Conservation (phyloP, 2,888 invertebrate species). For the Rhamphomyia laevipes region DNA sequence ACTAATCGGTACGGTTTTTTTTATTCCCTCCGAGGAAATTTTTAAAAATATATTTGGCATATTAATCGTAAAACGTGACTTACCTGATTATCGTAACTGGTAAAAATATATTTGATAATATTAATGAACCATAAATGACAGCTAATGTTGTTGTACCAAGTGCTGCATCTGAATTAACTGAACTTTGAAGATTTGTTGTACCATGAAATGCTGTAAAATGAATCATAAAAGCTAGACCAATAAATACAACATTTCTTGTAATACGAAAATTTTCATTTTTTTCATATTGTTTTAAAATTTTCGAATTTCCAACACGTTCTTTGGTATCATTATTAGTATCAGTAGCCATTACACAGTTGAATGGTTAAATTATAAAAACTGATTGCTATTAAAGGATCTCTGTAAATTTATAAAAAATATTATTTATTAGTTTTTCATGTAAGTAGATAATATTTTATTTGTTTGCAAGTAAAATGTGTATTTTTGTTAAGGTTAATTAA, state of each 20-base stretch:
- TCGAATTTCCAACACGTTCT: constrained; percentile 4
- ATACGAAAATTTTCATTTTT: constrained; percentile 62
- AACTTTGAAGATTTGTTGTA: constrained; percentile 71
- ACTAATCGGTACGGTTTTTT: no score
- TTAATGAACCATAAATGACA: constrained; percentile 75
- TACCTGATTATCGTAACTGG: constrained; percentile 75
- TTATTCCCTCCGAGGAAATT: no score
- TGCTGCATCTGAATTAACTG: constrained; percentile 69
- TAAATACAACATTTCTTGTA: constrained; percentile 69
- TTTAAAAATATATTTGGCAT: no score
- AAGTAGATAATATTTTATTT: no score
- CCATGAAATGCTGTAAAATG: constrained; percentile 89
- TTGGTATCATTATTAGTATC: no score
- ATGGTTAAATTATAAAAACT: no score
- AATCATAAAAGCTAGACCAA: constrained; percentile 82
- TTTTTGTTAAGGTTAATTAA: no score
- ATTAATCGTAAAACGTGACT: constrained; percentile 22
- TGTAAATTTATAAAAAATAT: no score
- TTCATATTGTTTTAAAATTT: constrained; percentile 34
- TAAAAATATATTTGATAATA: constrained; percentile 80
- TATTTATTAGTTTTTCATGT: no score
- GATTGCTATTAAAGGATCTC: no score
- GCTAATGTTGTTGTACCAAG: constrained; percentile 75
- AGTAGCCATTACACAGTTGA: no score
- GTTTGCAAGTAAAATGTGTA: no score